Conservation (phyloP, 2,888 invertebrate species). For the Drosophila mercatorum region DNA sequence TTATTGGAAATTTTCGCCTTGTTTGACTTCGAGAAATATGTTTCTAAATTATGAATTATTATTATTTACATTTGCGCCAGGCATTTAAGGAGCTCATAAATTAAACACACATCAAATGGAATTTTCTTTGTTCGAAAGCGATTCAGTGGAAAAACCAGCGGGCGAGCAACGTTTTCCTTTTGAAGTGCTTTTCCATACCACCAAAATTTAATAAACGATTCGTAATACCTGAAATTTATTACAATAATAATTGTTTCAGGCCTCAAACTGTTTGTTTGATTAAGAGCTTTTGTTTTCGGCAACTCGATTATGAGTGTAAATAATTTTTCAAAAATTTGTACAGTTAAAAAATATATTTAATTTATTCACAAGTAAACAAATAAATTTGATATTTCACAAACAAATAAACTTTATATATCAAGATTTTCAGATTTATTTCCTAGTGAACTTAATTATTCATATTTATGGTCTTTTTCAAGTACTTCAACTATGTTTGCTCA, state of each 20-base stretch:
- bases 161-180: conserved; percentile 1
- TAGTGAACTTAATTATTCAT: conserved; percentile 10
- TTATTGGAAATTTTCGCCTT: conserved; percentile 30
- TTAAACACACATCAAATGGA: conserved; percentile 30
- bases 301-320: not conserved
- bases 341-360: not conserved
- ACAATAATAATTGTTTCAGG: conserved; percentile 1
- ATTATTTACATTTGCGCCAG: conserved; percentile 17
- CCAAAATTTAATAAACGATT: not conserved
- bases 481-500: conserved; percentile 14
- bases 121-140: conserved; percentile 19
- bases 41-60: conserved; percentile 31
- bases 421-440: not conserved
- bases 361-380: not conserved
- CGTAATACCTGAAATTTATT: conserved; percentile 8
- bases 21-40: conserved; percentile 20
- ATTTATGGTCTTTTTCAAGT: conserved; percentile 10
- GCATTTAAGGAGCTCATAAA: conserved; percentile 37
- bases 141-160: conserved; percentile 2
- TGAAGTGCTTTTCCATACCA: not conserved
- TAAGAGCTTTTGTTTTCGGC: not conserved
- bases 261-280: conserved; percentile 4
- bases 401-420: not conserved
- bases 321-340: not conserved
- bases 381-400: not conserved